Base-by-base conservation (phyloP, 2,888 invertebrate genomes). In the Troglohyphantes excavatus region DNA sequence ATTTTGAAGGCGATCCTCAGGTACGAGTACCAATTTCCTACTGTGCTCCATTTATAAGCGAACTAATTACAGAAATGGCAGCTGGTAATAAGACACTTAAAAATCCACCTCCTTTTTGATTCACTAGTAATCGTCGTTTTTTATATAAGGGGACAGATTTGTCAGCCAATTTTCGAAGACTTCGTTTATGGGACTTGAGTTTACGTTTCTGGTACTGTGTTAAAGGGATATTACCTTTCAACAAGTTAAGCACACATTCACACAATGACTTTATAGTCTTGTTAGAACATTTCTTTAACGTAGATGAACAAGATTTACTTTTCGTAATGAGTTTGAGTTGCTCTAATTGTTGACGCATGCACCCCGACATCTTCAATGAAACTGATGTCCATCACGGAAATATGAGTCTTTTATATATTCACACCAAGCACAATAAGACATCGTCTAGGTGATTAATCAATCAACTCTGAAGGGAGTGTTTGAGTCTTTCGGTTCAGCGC, bases 241-340 rank as follows among this genome's bases (percentile, higher is more conserved):
- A 27, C 7, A 76, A n/a, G 75, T 85, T 85, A 0, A 76, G 19
- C 13, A 27, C 85, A 76, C 85, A 85, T 59, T 85, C 85, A 53
- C 76, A 85, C n/a, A 76, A 39, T 1, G 7, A 75, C 27, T 85
- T 68, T 29, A 76, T 85, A 13, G 72, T 23, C 0, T 21, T 33
- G 19, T 72, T 72, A 3, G 70, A 33, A 7, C 43, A 78, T 0
- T 72, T 70, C 33, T 21, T 46, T 19, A 86, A 29, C 5, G 79
- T 6, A n/a, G 1, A 6, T 19, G 6, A 23, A 53, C 72, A 79
- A 9, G 29, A 23, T 63, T 65, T 43, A 63, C 61, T 27, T 26
- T 86, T 86, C 0, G 59, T 23, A 7, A 86, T 9, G 21, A 61
- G 27, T 53, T 78, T 78, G 17, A 79, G 63, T 19, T 70, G 21